Base-by-base conservation (phyloP, 2,797 vertebrate genomes). In the Astyanax mexicanus region DNA sequence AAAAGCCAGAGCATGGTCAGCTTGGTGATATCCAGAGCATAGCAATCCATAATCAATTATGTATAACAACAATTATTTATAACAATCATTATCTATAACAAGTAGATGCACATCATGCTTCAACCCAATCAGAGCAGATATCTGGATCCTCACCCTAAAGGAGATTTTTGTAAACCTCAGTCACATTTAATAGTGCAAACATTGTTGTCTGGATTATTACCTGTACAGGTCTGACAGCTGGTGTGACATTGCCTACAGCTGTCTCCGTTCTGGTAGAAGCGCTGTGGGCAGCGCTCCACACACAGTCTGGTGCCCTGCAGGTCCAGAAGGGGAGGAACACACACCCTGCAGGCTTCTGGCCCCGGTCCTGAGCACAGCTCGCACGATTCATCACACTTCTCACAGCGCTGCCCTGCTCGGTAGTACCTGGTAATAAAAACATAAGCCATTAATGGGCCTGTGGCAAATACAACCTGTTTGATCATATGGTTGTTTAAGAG, bases 181-280 rank as follows among this genome's bases (percentile, higher is more conserved):
- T 17, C 15, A 37, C 19, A 1, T 11, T 9, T 45, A 13, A 58
- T 25, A 37, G 17, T 11, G 35, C 23, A 37, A 38, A 9, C 45
- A 11, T 21, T 9, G 2, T 12, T 12, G 8, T 57, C n/a, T 35
- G 11, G 40, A 21, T 0, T 9, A 40, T 19, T 80, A 93, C 89
- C 89, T 85, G 87, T 88, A 82, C 92, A 95, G 0, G 90, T 93
- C 85, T 90, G 90, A 79, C 92, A 94, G 77, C 91, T 93, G 81
- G 88, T 86, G 81, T 93, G 90, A 69, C 93, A 93, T 71, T 92
- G 89, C 72, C 72, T 84, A 49, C 83, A 84, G 62, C 79, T 38
- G 44, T 84, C 76, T 3, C 73, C 76, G 10, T 81, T 68, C 64
- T 52, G 75, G 72, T 90, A 90, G 83, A 95, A 93, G 72, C 74